Evolutionary conservation across 1,140 invertebrate genomes (phyloP).

Genomic region (Sitodiplosis mosellana): DNA sequence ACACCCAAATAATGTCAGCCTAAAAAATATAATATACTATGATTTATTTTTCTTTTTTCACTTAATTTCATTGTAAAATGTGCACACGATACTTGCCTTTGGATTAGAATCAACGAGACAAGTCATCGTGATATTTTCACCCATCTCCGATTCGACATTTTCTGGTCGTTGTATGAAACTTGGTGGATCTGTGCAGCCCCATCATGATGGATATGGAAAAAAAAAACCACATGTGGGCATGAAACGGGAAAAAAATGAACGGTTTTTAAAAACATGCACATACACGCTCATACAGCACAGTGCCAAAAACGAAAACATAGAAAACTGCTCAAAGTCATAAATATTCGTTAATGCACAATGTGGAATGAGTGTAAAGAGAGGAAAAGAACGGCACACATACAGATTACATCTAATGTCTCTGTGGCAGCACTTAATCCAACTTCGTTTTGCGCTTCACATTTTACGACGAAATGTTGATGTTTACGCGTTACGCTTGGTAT

Average conservation of each 20-base stretch:
- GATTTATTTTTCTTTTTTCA: no score
- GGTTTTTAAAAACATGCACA: no score
- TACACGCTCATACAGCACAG: background rate
- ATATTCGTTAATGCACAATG: background rate
- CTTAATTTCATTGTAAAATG: no score
- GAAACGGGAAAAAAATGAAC: no score
- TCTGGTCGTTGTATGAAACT: conserved; percentile 43
- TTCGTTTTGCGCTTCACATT: conserved; percentile 61
- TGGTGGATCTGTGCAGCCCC: conserved; percentile 39
- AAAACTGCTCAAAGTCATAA: background rate
- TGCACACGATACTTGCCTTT: conserved; percentile 44
- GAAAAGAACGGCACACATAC: conserved; percentile 29
- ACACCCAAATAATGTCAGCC: conserved; percentile 35
- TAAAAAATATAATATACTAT: no score
- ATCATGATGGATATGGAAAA: background rate
- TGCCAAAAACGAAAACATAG: conserved; percentile 1
- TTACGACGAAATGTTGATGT: conserved; percentile 53
- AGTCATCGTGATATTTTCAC: conserved; percentile 42
- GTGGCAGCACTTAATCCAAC: conserved; percentile 60
- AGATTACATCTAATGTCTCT: conserved; percentile 52
- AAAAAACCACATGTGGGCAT: no score
- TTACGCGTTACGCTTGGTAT: conserved; percentile 49
- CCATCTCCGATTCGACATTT: conserved; percentile 49
- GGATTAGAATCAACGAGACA: conserved; percentile 61
- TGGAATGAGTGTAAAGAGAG: background rate